Evolutionary conservation across 2,797 vertebrate species (phyloP), one percentile per base, ranked within the genome.

Genomic region (Parauchenoglanis punctatus): DNA sequence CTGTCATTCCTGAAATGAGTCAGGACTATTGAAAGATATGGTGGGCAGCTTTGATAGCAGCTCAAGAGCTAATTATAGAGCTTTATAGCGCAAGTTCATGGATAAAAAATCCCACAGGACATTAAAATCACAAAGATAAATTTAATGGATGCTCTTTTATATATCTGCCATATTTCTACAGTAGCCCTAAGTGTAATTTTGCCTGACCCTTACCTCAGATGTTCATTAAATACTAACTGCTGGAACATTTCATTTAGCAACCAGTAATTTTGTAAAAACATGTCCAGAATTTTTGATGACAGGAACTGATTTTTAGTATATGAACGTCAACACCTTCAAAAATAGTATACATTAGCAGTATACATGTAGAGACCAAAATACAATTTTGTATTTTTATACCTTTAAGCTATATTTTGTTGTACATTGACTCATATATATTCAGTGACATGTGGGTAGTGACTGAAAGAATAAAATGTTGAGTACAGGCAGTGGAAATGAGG

Each of bases 101-200:
- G 46, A 89, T 92, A 78, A 83, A 23, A 89, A 87, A 92, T 91
- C 91, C 91, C 90, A 89, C 86, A 86, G 88, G 91, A 91, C 90
- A 80, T 91, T 93, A 90, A 92, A 92, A 94, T 92, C 88, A 90
- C 68, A 89, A 83, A 73, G 68, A 86, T 85, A 44, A 84, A 83
- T 89, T 89, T 89, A 88, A 91, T 91, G 75, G 49, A 89, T 88
- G 87, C 77, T 70, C 88, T 90, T 93, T 94, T 92, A 93, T 90
- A 77, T 84, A 87, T 83, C 73, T 18, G 82, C 82, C 81, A 85
- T 87, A 90, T 92, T 85, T 40, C 83, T 83, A 82, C 80, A 81
- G 77, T 28, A 77, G 52, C 28, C 28, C 59, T 86, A 88, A 91
- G 75, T 86, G 65, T 90, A 86, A 89, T 89, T 85, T 73, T 73